phyloP scores from a whole-genome alignment of 2,888 invertebrate genomes.

The Brachyptera putata region DNA sequence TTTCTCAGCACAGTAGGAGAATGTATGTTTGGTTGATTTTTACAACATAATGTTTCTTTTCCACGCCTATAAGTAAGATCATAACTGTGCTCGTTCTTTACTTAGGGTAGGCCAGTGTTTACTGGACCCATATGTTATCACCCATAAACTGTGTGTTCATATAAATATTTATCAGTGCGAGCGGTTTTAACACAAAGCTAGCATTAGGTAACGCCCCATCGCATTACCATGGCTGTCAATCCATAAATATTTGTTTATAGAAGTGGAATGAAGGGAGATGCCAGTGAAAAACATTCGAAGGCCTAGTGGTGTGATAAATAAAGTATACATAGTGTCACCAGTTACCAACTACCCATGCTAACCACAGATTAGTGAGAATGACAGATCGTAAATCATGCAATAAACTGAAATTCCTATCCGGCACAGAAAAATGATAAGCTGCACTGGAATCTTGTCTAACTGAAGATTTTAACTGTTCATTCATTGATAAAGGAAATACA shows the following conservation, averaged over 20 bases:
- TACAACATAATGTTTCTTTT: slow-evolving; percentile 15
- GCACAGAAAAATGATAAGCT: neutral
- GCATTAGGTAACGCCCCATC: neutral
- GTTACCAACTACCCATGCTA: neutral
- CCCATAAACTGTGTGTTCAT: slow-evolving; percentile 19
- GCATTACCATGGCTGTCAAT: slow-evolving; percentile 2
- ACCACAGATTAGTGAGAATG: neutral
- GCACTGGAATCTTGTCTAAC: too few species aligned
- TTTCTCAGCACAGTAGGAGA: slow-evolving; percentile 4
- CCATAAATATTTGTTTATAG: slow-evolving; percentile 5
- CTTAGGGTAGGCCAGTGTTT: slow-evolving; percentile 23
- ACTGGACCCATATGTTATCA: slow-evolving; percentile 14
- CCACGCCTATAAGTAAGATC: slow-evolving; percentile 12
- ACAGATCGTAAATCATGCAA: neutral
- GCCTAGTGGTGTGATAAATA: slow-evolving; percentile 12
- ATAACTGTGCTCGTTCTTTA: slow-evolving; percentile 17
- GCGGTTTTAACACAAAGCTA: slow-evolving; percentile 11
- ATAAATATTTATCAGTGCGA: slow-evolving; percentile 26
- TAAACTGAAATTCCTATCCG: neutral
- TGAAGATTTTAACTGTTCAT: too few species aligned
- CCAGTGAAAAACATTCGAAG: neutral
- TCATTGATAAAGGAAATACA: too few species aligned
- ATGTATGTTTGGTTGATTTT: slow-evolving; percentile 8
- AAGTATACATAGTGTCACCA: slow-evolving; percentile 7
- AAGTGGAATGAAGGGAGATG: neutral